Evolutionary conservation across 2,888 invertebrate species (phyloP), one percentile per base, ranked within the genome.

Genomic region (Mellilla xanthometata): DNA sequence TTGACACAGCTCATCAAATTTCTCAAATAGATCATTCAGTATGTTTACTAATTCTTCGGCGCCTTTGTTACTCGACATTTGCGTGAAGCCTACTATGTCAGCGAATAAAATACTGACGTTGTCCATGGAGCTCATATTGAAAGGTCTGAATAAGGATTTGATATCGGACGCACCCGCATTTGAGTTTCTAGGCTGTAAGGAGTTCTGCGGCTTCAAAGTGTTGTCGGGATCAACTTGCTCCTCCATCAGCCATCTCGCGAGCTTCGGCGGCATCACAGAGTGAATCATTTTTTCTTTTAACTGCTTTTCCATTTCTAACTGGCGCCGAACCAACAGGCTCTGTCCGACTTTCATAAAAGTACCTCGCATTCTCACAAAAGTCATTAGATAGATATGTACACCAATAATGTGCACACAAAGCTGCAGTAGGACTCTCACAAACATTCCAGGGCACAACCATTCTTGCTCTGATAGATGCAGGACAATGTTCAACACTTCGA

Each of bases 311-410:
- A 96, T 93, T 81, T 97, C 97, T 46, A 99, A 84, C 74, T 98
- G 97, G 38, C 95, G 92, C 19, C 97, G 91, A 2, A 98, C 97
- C 47, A 98, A 87, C 49, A 98, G 87, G 64, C 97, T 97, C 77
- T 98, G 97, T 1, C 98, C 98, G 36, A 95, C 97, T 90, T 98
- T 97, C 95, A 98, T 97, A 81, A 98, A 98, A 3, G 98, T 98
- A 61, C 97, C 98, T 39, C 98, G 92, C 94, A 97, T 96, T 58
- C 98, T 93, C 9, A 98, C 97, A 79, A 95, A 93, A 39, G 95
- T 96, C 96, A 98, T 97, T 58, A 98, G 92, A 70, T 96, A 93
- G 68, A 98, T 96, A 84, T 98, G 98, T 55, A 97, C 91, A 47
- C 98, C 98, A 55, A 99, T 95, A 49, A 97, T 85, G 82, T 99